These are phyloP conservation scores for Neelides sp. DNA, from an alignment of 1,140 invertebrate genomes.

Conservation along the genomic window DNA sequence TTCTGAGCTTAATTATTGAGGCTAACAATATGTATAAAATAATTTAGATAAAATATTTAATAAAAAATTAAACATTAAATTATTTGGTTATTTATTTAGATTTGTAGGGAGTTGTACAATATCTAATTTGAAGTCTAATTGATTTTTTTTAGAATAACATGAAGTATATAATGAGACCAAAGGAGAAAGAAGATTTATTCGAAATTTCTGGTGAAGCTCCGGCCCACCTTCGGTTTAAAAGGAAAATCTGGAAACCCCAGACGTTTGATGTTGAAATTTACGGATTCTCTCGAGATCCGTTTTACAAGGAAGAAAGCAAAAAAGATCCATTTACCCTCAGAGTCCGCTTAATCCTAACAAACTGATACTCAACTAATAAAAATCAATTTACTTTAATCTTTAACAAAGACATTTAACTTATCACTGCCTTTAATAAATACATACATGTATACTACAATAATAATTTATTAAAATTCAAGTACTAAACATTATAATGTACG, in stretches of 20 bases:
- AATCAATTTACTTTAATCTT: too few relatives aligned
- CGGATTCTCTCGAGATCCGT: constrained; percentile 36
- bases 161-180: constrained; percentile 22
- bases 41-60: constrained; percentile 8
- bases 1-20: background rate
- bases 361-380: too few relatives aligned
- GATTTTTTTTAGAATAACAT: constrained; percentile 32
- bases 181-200: constrained; percentile 51
- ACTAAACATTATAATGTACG: too few relatives aligned
- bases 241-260: constrained; percentile 42
- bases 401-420: too few relatives aligned
- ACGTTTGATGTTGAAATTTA: constrained; percentile 47
- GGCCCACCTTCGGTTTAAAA: constrained; percentile 49
- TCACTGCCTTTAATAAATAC: too few relatives aligned
- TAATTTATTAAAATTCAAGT: too few relatives aligned
- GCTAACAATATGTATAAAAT: constrained; percentile 35
- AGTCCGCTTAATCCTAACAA: constrained; percentile 39
- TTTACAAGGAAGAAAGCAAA: constrained; percentile 29
- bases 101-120: constrained; percentile 29
- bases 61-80: constrained; percentile 3
- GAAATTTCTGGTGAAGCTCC: constrained; percentile 51
- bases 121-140: too few relatives aligned
- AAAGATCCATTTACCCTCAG: constrained; percentile 43
- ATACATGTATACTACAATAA: too few relatives aligned
- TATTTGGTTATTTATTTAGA: constrained; percentile 6